Base-by-base conservation (phyloP, 2,113 vertebrate genomes). In the Melanostigma gelatinosum region DNA sequence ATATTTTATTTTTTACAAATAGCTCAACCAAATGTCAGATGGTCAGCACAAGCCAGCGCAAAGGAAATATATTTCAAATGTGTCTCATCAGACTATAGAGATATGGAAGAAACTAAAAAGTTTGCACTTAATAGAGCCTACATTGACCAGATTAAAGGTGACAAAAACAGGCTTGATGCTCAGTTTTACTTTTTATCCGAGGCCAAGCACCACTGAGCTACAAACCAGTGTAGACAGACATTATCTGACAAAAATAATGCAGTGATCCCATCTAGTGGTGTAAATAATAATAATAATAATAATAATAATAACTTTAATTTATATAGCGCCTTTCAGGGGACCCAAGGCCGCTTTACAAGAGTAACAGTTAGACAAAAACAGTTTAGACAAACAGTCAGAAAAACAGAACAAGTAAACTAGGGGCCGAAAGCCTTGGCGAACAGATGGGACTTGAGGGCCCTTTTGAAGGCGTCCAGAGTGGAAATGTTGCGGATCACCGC, bases 221-320 rank as follows among this genome's bases (percentile, higher is more conserved):
- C 57, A 79, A 20, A 62, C 8, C 64, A 66, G 70, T 18, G 29
- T 2, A 34, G 34, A 6, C 18, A 29, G 24, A 29, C 55, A 66
- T 10, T 20, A 29, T 61, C 36, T 58, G 32, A 27, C 24, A 62
- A 76, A 75, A 64, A 44, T 72, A 57, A 78, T 79, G 68, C 72
- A 89, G 8, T 44, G 3, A 8, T 60, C 85, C 88, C 86, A 83
- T 68, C 92, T 88, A 74, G 62, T 87, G 91, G 86, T 73, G 15
- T 16, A 50, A 36, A 32, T n/a, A n/a, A n/a, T n/a, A n/a, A n/a
- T n/a, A n/a, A n/a, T n/a, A n/a, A n/a, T n/a, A n/a, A n/a, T n/a
- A n/a, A n/a, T n/a, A n/a, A n/a, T n/a, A n/a, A n/a, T n/a, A n/a
- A n/a, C n/a, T n/a, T n/a, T n/a, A n/a, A n/a, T n/a, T n/a, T n/a